These are phyloP conservation scores for Ellobium chinense DNA, from an alignment of 2,888 invertebrate species.

Conservation along the genomic window DNA sequence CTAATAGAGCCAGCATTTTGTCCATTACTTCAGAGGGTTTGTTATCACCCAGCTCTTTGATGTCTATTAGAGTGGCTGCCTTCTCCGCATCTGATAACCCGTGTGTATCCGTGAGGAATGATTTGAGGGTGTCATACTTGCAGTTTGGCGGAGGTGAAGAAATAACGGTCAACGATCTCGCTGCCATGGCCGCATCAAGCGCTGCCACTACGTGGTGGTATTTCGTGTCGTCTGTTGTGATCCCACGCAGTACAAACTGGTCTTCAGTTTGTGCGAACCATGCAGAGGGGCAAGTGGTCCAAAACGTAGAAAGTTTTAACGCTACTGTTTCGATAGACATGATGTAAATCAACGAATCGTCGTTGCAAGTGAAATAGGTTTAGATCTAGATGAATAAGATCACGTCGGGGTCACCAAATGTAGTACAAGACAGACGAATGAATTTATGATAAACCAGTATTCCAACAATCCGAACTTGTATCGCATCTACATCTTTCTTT, in stretches of 20 bases:
- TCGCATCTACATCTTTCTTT: too few relatives aligned
- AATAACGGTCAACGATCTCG: not conserved
- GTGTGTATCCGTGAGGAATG: not conserved
- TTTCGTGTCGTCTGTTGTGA: not conserved
- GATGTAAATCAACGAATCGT: not conserved
- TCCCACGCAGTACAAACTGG: slow-evolving; percentile 10
- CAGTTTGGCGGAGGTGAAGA: not conserved
- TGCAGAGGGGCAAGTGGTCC: slow-evolving; percentile 2
- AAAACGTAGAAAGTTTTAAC: slow-evolving; percentile 22
- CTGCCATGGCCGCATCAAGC: not conserved
- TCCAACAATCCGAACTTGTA: too few relatives aligned
- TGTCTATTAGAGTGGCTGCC: not conserved
- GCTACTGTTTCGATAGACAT: slow-evolving; percentile 6
- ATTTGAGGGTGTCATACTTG: slow-evolving; percentile 7
- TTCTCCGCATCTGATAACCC: not conserved
- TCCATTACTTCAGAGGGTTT: not conserved
- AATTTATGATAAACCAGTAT: too few relatives aligned
- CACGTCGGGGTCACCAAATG: too few relatives aligned
- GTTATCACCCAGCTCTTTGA: not conserved
- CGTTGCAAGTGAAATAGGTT: not conserved
- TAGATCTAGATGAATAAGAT: too few relatives aligned
- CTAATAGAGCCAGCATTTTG: not conserved
- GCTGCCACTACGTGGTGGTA: slow-evolving; percentile 13
- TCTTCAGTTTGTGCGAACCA: slow-evolving; percentile 28
- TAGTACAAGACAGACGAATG: too few relatives aligned